Evolutionary conservation across 2,113 vertebrate genomes (phyloP).

Genomic region (Menura novaehollandiae): DNA sequence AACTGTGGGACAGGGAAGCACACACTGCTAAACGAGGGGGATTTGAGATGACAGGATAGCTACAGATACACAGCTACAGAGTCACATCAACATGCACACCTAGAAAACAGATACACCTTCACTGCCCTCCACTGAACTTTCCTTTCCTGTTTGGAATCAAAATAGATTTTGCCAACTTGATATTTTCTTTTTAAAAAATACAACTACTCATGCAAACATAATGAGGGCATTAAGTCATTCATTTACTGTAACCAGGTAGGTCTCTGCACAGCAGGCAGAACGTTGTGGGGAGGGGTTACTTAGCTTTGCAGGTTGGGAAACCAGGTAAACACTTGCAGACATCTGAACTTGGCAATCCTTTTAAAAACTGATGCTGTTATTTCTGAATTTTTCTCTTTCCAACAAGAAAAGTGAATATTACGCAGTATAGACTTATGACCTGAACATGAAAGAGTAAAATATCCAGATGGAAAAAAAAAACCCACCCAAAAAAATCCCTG

Average conservation of each 20-base stretch:
- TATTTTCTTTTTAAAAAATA: background rate
- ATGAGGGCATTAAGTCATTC: background rate
- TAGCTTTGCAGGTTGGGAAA: background rate
- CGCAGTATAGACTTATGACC: background rate
- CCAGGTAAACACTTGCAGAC: background rate
- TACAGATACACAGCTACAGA: background rate
- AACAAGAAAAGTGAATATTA: background rate
- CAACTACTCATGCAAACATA: background rate
- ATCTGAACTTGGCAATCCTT: background rate
- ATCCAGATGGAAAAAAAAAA: background rate
- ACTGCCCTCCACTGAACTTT: background rate
- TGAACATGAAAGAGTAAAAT: background rate
- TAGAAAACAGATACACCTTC: background rate
- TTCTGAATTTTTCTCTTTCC: background rate
- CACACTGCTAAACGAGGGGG: background rate
- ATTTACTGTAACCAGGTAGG: background rate
- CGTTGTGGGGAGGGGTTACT: background rate
- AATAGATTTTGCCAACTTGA: background rate
- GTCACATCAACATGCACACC: background rate
- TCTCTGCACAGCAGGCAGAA: background rate
- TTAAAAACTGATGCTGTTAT: background rate
- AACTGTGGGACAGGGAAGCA: background rate
- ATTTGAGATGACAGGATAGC: background rate
- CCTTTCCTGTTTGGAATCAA: background rate
- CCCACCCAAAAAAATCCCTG: accelerated